Evolutionary conservation across 2,113 vertebrate genomes (phyloP).

Genomic region (Grammomys dolichurus): DNA sequence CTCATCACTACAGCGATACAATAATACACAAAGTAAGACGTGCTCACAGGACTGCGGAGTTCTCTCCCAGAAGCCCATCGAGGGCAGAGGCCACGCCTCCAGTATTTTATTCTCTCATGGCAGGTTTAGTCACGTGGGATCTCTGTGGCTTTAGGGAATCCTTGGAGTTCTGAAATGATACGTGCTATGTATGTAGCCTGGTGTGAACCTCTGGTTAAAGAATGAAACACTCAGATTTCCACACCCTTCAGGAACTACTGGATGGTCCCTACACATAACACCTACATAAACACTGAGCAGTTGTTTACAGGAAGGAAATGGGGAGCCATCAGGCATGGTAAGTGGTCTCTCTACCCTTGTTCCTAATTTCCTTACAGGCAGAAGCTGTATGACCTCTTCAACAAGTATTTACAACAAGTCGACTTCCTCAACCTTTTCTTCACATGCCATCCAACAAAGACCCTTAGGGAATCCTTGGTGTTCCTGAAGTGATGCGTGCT

Average conservation of each 20-base stretch:
- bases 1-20: neutral
- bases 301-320: neutral
- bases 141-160: neutral
- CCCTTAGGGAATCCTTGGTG: neutral
- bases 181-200: neutral
- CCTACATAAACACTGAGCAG: neutral
- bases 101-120: neutral
- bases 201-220: slow-evolving; percentile 43
- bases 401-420: neutral
- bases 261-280: neutral
- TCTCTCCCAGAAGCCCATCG: slow-evolving; percentile 28
- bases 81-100: neutral
- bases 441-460: neutral
- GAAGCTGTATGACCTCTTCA: neutral
- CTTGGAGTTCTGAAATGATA: slow-evolving; percentile 16
- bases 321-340: neutral
- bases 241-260: neutral
- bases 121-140: neutral
- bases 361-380: neutral
- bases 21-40: neutral
- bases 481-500: neutral
- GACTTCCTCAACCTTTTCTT: slow-evolving; percentile 36
- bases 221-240: neutral
- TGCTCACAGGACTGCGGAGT: neutral
- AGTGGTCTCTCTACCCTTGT: neutral